phyloP scores from a whole-genome alignment of 2,888 invertebrate genomes.

The Cerceris ruficornis region DNA sequence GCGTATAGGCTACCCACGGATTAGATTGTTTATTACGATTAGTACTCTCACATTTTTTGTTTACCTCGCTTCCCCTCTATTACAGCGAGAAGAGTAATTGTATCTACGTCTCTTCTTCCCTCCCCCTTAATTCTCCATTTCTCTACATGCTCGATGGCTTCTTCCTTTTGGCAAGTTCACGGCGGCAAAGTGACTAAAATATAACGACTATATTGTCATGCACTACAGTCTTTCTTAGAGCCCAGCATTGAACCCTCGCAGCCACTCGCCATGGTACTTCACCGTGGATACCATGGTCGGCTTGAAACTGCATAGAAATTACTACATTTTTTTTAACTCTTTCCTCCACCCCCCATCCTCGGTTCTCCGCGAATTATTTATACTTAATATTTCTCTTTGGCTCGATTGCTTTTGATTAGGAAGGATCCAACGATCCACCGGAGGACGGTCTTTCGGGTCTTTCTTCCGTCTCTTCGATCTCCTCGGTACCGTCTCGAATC shows the following conservation, averaged over 20 bases:
- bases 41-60: background rate
- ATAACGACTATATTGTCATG: slow-evolving; percentile 78
- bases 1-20: background rate
- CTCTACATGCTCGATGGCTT: slow-evolving; percentile 29
- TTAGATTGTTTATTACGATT: background rate
- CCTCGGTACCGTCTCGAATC: slow-evolving; percentile 12
- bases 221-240: slow-evolving; percentile 77
- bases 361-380: background rate
- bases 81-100: background rate
- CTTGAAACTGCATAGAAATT: slow-evolving; percentile 29
- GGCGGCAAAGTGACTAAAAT: slow-evolving; percentile 68
- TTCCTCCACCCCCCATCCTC: background rate
- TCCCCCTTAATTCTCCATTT: slow-evolving; percentile 1
- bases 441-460: slow-evolving; percentile 33
- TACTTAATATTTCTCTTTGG: background rate
- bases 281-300: slow-evolving; percentile 35
- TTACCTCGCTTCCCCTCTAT: background rate
- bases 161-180: slow-evolving; percentile 56
- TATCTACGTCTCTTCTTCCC: background rate
- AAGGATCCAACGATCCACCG: slow-evolving; percentile 43
- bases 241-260: slow-evolving; percentile 51
- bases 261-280: slow-evolving; percentile 31
- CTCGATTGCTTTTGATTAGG: slow-evolving; percentile 48
- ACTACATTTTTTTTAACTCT: slow-evolving; percentile 1
- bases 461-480: slow-evolving; percentile 12